Evolutionary conservation across 2,113 vertebrate species (phyloP).

Genomic region (Pachypanchax playfairii): DNA sequence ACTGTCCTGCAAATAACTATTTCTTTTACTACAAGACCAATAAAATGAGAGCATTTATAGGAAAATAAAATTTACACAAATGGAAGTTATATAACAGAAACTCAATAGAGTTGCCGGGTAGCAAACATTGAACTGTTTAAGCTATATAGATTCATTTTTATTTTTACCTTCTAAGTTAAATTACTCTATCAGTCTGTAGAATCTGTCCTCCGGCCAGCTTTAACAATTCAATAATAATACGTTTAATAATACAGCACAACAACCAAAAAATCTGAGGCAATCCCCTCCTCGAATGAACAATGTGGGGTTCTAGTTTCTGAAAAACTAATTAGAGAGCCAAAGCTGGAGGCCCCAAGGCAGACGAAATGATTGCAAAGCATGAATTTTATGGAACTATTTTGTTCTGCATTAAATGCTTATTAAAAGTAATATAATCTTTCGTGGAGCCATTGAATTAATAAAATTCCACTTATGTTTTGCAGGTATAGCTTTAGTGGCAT

Average conservation of each 20-base stretch:
- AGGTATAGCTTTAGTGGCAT: background rate
- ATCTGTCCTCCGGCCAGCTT: background rate
- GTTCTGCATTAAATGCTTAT: slow-evolving; percentile 36
- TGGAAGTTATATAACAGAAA: no score
- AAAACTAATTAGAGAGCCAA: slow-evolving; percentile 39
- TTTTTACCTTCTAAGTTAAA: background rate
- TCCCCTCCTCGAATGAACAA: slow-evolving; percentile 10
- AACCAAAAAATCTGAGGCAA: slow-evolving; percentile 3
- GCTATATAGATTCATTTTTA: background rate
- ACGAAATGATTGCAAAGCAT: slow-evolving; percentile 20
- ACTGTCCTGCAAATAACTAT: no score
- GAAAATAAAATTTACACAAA: background rate
- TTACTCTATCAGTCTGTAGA: background rate
- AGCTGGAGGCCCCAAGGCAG: slow-evolving; percentile 29
- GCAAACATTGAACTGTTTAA: background rate
- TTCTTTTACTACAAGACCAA: no score
- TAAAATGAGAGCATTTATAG: background rate
- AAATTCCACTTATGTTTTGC: slow-evolving; percentile 23
- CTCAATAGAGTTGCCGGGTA: background rate
- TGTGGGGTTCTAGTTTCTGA: slow-evolving; percentile 58
- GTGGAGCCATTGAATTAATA: slow-evolving; percentile 30
- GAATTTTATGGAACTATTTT: slow-evolving; percentile 29
- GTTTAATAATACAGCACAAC: slow-evolving; percentile 21
- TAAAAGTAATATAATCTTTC: slow-evolving; percentile 46
- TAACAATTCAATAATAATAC: slow-evolving; percentile 5